Base-by-base conservation (phyloP, 2,113 vertebrate genomes). In the Tachysurus vachellii region DNA sequence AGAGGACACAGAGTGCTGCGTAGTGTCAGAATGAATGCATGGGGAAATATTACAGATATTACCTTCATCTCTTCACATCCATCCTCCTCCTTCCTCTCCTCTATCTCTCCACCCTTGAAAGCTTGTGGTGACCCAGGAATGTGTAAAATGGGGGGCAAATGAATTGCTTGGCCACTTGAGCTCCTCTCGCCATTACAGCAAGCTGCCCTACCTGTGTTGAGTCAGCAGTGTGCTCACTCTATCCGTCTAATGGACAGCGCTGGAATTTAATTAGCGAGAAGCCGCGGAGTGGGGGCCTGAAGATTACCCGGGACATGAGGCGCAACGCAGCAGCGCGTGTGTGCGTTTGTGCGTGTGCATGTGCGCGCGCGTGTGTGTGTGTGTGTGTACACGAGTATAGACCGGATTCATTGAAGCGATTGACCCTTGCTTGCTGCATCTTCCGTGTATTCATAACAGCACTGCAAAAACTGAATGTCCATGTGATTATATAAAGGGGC, bases 251-350 rank as follows among this genome's bases (percentile, higher is more conserved):
- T 98, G 97, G 97, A 98, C 96, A 95, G 96, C 96, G 94, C 95
- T 95, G 96, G 96, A 97, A 99, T 98, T 99, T 98, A 98, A 99
- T 99, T 99, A 99, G 95, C 94, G 95, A 95, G 96, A 97, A 95
- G 97, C 96, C 96, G 97, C 95, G 96, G 97, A 97, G 96, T 95
- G 86, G 88, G 88, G 80, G 91, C 83, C 89, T 84, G 90, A 93
- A 92, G 85, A 93, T 91, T 91, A 88, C 85, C 89, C 64, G 84
- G 88, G 90, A 66, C 76, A 84, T n/a, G 83, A 61, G 66, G 70
- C 83, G 80, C 75, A 23, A 83, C 47, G 31, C 64, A 77, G 85
- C 73, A 79, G 44, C 26, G 31, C 42, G 47, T 62, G 83, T 44
- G 87, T 50, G 83, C 53, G 79, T 82, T 85, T 83, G 82, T 61